Percentiles rank a stretch among this genome's conserved stretches.
These are phyloP conservation scores for Drosophila varians DNA, from an alignment of 1,140 invertebrate genomes.

Conservation along the genomic window DNA sequence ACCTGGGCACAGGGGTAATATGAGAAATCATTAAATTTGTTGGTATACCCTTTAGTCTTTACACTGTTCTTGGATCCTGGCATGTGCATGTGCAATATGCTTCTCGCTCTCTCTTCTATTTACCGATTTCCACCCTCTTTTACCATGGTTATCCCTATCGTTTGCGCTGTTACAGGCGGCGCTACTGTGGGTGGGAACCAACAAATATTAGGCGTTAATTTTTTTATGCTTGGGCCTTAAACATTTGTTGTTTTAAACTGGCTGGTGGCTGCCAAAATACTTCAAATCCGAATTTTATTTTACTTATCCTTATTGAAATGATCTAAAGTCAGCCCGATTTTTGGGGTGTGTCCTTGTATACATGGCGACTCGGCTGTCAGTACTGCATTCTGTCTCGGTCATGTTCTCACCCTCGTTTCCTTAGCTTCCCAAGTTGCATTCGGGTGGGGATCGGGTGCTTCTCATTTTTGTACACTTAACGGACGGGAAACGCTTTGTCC, in stretches of 20 bases:
- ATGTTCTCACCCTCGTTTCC: slow-evolving; percentile 46
- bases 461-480: slow-evolving; percentile 54
- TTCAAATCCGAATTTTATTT: too few relatives aligned
- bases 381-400: slow-evolving; percentile 46
- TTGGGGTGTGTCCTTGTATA: slow-evolving; percentile 59
- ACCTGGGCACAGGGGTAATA: slow-evolving; percentile 48
- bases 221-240: too few relatives aligned
- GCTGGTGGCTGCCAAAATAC: too few relatives aligned
- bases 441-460: slow-evolving; percentile 28
- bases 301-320: too few relatives aligned
- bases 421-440: slow-evolving; percentile 19
- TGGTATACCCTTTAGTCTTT: slow-evolving; percentile 72
- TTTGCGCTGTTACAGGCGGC: neutral
- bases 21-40: slow-evolving; percentile 81
- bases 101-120: neutral
- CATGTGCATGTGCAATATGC: slow-evolving; percentile 21
- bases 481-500: slow-evolving; percentile 46
- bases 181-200: neutral
- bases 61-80: neutral
- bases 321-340: neutral
- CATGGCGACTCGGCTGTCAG: slow-evolving; percentile 17
- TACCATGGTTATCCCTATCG: neutral
- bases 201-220: too few relatives aligned
- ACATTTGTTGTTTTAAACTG: too few relatives aligned
- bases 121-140: neutral